Evolutionary conservation across 1,140 invertebrate genomes (phyloP).

Genomic region (Drosophila cardini): DNA sequence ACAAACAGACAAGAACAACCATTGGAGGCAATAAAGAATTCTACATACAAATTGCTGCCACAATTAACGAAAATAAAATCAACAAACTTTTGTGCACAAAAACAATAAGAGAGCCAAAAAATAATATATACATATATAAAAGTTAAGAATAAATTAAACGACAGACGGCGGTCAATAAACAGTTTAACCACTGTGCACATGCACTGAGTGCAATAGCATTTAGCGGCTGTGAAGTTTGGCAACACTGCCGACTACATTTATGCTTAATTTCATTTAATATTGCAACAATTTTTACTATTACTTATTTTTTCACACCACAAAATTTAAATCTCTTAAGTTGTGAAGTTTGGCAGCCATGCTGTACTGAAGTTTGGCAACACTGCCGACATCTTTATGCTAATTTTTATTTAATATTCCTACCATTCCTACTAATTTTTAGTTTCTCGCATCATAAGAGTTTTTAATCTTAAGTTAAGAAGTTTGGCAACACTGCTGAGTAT

Average conservation of each 20-base stretch:
- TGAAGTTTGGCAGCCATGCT: background rate
- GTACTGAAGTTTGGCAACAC: background rate
- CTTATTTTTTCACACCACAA: too few relatives aligned
- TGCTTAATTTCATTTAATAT: too few relatives aligned
- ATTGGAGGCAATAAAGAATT: constrained; percentile 16
- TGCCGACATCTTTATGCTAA: background rate
- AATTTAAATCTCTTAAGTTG: too few relatives aligned
- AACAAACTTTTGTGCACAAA: constrained; percentile 1
- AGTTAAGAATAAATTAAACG: constrained; percentile 1
- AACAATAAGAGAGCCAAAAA: background rate
- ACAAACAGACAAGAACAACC: constrained; percentile 11
- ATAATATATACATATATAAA: too few relatives aligned
- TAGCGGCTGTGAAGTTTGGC: background rate
- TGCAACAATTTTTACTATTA: too few relatives aligned
- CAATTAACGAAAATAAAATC: constrained; percentile 23
- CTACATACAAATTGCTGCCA: constrained; percentile 21
- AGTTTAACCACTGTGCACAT: constrained; percentile 6
- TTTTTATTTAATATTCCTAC: too few relatives aligned
- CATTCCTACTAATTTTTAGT: too few relatives aligned
- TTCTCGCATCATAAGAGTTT: background rate
- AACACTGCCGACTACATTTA: background rate
- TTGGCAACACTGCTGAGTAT: background rate
- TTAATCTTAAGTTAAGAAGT: background rate
- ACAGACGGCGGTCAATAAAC: constrained; percentile 17
- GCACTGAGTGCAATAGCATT: background rate